Conservation (phyloP, 2,113 vertebrate genomes). For the Hypocryptadius cinnamomeus region DNA sequence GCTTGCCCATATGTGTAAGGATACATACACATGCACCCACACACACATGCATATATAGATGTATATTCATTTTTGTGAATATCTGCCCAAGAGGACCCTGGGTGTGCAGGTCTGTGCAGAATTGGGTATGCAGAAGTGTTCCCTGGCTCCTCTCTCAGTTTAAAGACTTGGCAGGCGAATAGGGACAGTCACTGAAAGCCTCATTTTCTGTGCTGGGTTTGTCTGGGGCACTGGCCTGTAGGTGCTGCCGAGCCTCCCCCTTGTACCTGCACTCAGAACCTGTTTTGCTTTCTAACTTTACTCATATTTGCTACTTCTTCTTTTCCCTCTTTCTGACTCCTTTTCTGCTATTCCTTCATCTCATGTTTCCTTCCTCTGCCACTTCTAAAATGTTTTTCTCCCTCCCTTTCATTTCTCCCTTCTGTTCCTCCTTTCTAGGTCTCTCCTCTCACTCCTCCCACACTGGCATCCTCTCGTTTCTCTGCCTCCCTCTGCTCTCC, state of each 20-base stretch:
- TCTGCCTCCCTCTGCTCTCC: neutral
- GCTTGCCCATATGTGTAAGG: neutral
- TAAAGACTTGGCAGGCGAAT: neutral
- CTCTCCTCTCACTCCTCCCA: neutral
- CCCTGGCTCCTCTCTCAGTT: neutral
- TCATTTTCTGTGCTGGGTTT: neutral
- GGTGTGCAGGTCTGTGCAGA: neutral
- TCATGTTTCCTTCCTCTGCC: neutral
- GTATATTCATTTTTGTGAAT: neutral
- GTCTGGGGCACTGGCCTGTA: neutral
- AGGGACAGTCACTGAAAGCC: neutral
- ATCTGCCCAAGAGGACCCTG: neutral
- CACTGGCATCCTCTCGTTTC: neutral
- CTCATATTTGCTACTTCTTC: neutral
- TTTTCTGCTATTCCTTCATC: slow-evolving; percentile 22
- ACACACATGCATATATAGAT: neutral
- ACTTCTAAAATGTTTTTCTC: neutral
- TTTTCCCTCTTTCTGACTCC: neutral
- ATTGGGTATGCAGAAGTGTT: neutral
- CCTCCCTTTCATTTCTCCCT: neutral
- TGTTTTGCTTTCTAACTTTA: neutral
- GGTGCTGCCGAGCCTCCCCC: neutral
- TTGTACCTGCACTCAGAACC: neutral
- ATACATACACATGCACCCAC: neutral
- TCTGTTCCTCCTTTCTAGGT: neutral